phyloP scores from a whole-genome alignment of 53 echinoderm and acorn worm genomes.

The Stichopus horrens region DNA sequence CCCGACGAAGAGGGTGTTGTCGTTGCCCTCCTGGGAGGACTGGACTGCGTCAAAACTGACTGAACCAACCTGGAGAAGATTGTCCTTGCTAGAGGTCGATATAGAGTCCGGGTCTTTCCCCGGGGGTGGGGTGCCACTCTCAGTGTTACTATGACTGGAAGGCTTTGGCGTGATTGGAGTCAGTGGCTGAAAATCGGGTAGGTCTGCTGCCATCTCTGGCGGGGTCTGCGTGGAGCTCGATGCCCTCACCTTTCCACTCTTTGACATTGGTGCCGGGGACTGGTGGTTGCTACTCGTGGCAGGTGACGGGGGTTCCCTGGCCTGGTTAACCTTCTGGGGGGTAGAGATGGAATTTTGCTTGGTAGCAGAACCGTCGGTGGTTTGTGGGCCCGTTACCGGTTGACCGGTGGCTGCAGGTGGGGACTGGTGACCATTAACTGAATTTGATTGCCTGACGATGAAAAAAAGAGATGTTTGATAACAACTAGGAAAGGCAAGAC shows the following conservation, averaged over 20 bases:
- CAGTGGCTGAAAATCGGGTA: conserved; percentile 31
- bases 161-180: conserved; percentile 10
- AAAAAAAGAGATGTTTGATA: neutral
- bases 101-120: neutral
- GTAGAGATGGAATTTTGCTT: neutral
- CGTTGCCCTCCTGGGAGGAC: conserved; percentile 16
- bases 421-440: conserved; percentile 22
- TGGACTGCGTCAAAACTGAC: conserved; percentile 48
- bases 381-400: neutral
- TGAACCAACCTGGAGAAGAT: conserved; percentile 25
- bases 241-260: conserved; percentile 32
- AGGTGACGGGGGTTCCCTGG: conserved; percentile 7
- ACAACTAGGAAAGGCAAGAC: neutral
- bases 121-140: neutral
- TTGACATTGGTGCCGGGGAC: conserved; percentile 29
- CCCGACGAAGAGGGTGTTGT: conserved; percentile 2
- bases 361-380: neutral
- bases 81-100: conserved; percentile 13
- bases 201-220: conserved; percentile 50
- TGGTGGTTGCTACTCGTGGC: conserved; percentile 19
- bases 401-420: neutral
- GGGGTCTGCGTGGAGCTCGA: conserved; percentile 50
- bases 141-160: conserved; percentile 5
- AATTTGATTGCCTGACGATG: conserved; percentile 9
- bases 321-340: neutral